Evolutionary conservation across 2,888 invertebrate genomes (phyloP), one percentile per base, ranked within the genome.

Genomic region (Pammene aurita): DNA sequence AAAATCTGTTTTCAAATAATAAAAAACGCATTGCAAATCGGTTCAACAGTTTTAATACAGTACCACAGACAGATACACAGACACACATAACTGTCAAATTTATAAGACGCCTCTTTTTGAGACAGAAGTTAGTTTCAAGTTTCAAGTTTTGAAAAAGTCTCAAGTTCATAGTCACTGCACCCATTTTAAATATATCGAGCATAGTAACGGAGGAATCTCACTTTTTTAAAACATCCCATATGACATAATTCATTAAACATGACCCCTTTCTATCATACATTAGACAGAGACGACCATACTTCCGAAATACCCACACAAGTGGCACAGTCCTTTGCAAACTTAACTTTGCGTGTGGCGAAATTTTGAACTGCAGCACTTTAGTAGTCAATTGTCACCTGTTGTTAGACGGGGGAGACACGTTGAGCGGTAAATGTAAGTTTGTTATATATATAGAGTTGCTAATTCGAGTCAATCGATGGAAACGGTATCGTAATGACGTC

Each of bases 221-320:
- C 80, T 80, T 84, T 84, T 75, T 78, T 75, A 72, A 73, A 72
- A 75, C 74, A 65, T 66, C 73, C 57, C 48, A 67, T 79, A 84
- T 87, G 82, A 85, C 83, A 84, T 86, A 86, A 88, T 87, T 86
- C 78, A 70, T 70, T 67, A 75, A 74, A 75, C 76, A 73, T 70
- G 16, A 11, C 66, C 18, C 14, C 14, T n/a, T 11, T 44, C 18
- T 58, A 61, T 44, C 16, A 38, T 67, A 66, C 4, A 72, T 62
- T 46, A 56, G 72, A 78, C 52, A 56, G 65, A 69, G 76, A 77
- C 54, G 50, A 54, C 16, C 41, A 63, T 71, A 74, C 16, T 64
- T 70, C 54, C 48, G 26, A 55, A 48, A 66, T 34, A 38, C 38
- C 38, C 34, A n/a, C 48, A 26, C 44, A 77, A 73, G 71, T 76